Evolutionary conservation across 1,140 invertebrate genomes (phyloP).

Genomic region (Pogonomyrmex californicus): DNA sequence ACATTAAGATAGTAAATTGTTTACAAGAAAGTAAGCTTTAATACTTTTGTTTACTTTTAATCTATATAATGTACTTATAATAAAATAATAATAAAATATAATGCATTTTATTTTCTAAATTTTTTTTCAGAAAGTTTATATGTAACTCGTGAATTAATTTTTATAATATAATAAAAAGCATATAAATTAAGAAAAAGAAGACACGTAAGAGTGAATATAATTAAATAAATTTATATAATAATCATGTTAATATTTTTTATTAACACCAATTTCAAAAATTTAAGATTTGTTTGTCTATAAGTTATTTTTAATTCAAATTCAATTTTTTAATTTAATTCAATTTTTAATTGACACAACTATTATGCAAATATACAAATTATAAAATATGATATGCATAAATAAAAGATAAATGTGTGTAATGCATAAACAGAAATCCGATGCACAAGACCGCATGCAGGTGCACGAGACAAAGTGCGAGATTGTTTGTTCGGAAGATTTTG

Average conservation of each 20-base stretch:
- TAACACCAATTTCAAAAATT: background rate
- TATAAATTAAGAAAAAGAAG: conserved; percentile 13
- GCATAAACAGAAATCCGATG: conserved; percentile 52
- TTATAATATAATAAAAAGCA: background rate
- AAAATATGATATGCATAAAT: conserved; percentile 29
- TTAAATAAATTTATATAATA: conserved; percentile 12
- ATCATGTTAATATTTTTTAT: background rate
- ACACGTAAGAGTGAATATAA: background rate
- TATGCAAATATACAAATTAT: conserved; percentile 42
- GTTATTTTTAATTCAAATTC: background rate
- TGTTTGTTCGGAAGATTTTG: conserved; percentile 51
- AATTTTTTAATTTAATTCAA: background rate
- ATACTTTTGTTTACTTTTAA: background rate
- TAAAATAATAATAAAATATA: background rate
- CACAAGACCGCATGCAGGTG: conserved; percentile 78
- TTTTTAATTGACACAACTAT: background rate
- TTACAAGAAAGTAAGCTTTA: background rate
- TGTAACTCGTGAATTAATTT: background rate
- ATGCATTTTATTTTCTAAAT: background rate
- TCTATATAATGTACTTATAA: background rate
- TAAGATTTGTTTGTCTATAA: background rate
- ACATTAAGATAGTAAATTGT: background rate
- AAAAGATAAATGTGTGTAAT: conserved; percentile 42
- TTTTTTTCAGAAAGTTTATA: background rate
- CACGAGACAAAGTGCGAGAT: conserved; percentile 76